Percentiles rank a stretch among this genome's conserved stretches.
phyloP scores from a whole-genome alignment of 2,113 vertebrate species.

The Pao palembangensis region DNA sequence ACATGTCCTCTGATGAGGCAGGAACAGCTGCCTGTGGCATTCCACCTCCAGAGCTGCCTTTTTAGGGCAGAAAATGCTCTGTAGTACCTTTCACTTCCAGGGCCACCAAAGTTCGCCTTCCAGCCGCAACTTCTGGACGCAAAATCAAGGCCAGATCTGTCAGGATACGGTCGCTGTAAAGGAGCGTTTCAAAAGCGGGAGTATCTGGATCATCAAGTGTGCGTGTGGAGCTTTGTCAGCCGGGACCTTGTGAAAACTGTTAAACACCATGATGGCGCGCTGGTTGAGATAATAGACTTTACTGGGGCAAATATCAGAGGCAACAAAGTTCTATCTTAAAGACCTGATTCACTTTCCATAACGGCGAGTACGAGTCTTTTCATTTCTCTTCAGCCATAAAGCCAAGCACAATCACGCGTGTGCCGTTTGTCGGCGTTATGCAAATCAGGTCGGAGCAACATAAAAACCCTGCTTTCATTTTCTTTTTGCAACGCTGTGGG shows the following conservation, averaged over 20 bases:
- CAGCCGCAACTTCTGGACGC: slow-evolving; percentile 35
- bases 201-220: not conserved
- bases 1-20: slow-evolving; percentile 72
- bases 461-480: slow-evolving; percentile 74
- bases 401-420: slow-evolving; percentile 70
- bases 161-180: slow-evolving; percentile 45
- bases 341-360: slow-evolving; percentile 65
- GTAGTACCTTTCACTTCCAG: slow-evolving; percentile 68
- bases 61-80: slow-evolving; percentile 77
- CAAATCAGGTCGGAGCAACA: slow-evolving; percentile 68
- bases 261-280: slow-evolving; percentile 9
- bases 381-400: slow-evolving; percentile 67
- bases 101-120: slow-evolving; percentile 65
- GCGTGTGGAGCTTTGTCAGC: slow-evolving; percentile 16
- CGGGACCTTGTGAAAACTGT: slow-evolving; percentile 17
- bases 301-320: slow-evolving; percentile 31
- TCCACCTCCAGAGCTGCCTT: slow-evolving; percentile 74
- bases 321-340: slow-evolving; percentile 67
- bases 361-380: slow-evolving; percentile 59
- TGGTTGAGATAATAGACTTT: slow-evolving; percentile 34
- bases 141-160: slow-evolving; percentile 67
- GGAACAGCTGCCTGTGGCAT: slow-evolving; percentile 73
- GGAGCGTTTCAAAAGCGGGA: slow-evolving; percentile 29
- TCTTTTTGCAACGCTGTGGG: slow-evolving; percentile 69
- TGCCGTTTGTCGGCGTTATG: slow-evolving; percentile 67